Conservation (phyloP, 2,888 invertebrate genomes). For the Epicampocera succincta region DNA sequence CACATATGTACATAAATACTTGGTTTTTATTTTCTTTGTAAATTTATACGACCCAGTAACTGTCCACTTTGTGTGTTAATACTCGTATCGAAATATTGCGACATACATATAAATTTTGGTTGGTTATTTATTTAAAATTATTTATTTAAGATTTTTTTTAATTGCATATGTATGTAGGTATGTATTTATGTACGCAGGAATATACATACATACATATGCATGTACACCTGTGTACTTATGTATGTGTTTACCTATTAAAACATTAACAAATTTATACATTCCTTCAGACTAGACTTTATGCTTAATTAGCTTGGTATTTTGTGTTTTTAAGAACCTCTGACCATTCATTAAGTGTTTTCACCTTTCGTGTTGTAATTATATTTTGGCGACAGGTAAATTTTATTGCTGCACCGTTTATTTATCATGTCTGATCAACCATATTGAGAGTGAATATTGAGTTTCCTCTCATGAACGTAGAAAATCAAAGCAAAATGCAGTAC, state of each 20-base stretch:
- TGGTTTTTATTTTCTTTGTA: not conserved
- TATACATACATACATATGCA: too few species aligned
- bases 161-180: too few species aligned
- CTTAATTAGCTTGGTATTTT: conserved; percentile 51
- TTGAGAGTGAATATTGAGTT: not conserved
- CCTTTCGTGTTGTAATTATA: conserved; percentile 26
- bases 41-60: conserved; percentile 23
- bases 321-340: not conserved
- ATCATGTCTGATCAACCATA: not conserved
- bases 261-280: conserved; percentile 15
- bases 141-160: conserved; percentile 9
- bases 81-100: not conserved
- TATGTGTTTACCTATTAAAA: conserved; percentile 1
- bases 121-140: conserved; percentile 41
- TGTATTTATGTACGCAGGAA: too few species aligned
- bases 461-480: too few species aligned
- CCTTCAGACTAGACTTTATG: conserved; percentile 62
- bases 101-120: conserved; percentile 12
- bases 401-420: conserved; percentile 15
- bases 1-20: too few species aligned
- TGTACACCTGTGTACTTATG: not conserved
- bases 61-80: conserved; percentile 5
- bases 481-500: too few species aligned
- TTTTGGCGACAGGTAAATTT: conserved; percentile 58
- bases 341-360: conserved; percentile 18